Percentiles rank a stretch among this genome's conserved stretches.
Evolutionary conservation across 2,888 invertebrate species (phyloP).

Genomic region (Drosophila ezoana): DNA sequence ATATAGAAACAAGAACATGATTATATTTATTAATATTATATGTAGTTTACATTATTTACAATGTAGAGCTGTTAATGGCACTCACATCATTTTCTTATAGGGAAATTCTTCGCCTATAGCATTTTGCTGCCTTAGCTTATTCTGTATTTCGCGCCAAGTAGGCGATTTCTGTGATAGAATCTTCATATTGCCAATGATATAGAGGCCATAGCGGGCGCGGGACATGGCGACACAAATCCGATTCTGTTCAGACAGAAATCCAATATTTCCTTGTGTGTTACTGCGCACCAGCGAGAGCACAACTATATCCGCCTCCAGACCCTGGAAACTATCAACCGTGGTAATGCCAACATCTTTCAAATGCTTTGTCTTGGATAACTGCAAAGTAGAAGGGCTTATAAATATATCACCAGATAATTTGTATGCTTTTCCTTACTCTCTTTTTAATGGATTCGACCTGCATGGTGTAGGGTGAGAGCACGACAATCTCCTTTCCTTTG

Average conservation of each 20-base stretch:
- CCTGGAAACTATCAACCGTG: conserved; percentile 92
- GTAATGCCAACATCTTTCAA: conserved; percentile 84
- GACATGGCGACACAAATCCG: conserved; percentile 92
- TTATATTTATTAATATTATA: neutral
- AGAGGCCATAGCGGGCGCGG: conserved; percentile 89
- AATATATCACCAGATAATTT: neutral
- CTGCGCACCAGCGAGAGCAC: conserved; percentile 91
- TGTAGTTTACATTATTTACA: conserved; percentile 9
- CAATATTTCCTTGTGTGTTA: conserved; percentile 88
- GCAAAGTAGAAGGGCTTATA: neutral
- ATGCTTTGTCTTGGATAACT: conserved; percentile 21
- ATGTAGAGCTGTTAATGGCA: neutral
- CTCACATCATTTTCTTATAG: neutral
- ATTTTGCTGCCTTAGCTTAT: conserved; percentile 85
- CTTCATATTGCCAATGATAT: conserved; percentile 90
- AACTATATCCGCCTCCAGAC: conserved; percentile 91
- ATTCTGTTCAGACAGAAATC: conserved; percentile 89
- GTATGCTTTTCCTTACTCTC: conserved; percentile 27
- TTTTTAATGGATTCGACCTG: conserved; percentile 59
- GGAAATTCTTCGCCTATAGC: conserved; percentile 85
- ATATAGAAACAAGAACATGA: neutral
- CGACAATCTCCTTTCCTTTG: conserved; percentile 88
- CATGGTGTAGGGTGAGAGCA: conserved; percentile 85
- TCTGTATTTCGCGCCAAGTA: conserved; percentile 86
- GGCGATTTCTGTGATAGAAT: conserved; percentile 86